phyloP scores from a whole-genome alignment of 2,888 invertebrate genomes.

The Spisula solida region DNA sequence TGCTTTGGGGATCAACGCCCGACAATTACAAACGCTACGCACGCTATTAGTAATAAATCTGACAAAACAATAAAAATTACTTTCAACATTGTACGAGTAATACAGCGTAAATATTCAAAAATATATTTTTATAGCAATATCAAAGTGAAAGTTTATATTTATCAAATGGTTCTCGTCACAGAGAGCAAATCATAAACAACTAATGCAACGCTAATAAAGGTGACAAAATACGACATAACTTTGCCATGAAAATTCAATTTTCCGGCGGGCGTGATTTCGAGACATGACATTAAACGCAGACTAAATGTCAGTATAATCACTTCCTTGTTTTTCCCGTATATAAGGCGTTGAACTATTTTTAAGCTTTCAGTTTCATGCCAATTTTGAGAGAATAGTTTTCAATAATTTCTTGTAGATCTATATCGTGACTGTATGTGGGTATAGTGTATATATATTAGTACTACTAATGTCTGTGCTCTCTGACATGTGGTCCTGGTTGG shows the following conservation, averaged over 20 bases:
- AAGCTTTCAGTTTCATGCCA: conserved; percentile 2
- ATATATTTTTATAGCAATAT: not conserved
- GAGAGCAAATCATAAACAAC: not conserved
- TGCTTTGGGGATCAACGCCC: no score
- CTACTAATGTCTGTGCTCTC: no score
- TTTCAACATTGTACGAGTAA: no score
- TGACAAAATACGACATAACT: conserved; percentile 19
- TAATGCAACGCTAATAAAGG: not conserved
- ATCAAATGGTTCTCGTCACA: not conserved
- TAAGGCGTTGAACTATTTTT: conserved; percentile 5
- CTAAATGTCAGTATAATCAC: not conserved
- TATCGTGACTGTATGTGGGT: no score
- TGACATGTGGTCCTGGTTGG: no score
- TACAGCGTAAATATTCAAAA: not conserved
- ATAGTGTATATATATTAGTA: no score
- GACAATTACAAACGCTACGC: no score
- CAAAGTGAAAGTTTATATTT: not conserved
- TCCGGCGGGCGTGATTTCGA: conserved; percentile 4
- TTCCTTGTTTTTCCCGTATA: not conserved
- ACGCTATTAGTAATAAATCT: no score
- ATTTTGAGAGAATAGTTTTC: no score
- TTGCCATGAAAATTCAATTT: conserved; percentile 20
- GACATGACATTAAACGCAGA: not conserved
- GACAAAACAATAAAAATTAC: no score
- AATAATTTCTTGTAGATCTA: no score